Evolutionary conservation across 2,888 invertebrate genomes (phyloP), one percentile per base, ranked within the genome.

Genomic region (Acanthosepion pharaonis): DNA sequence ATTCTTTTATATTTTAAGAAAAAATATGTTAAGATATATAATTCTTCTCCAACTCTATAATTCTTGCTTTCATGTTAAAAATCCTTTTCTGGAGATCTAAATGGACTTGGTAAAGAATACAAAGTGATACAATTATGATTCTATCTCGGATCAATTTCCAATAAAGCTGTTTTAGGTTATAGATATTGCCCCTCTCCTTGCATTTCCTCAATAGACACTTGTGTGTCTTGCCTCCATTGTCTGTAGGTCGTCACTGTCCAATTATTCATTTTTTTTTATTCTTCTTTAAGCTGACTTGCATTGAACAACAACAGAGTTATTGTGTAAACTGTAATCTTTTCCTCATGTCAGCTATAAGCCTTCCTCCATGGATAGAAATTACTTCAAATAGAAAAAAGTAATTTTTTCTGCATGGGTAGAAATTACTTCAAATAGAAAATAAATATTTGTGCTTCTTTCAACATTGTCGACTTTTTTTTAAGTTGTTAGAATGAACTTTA

Each of bases 401-500:
- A 51, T 51, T 0, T 51, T 51, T 51, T 6, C 11, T 51, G 33
- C 6, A 51, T 6, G 51, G 23, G 5, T 64, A 64, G 64, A 25
- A 23, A 33, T 33, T 33, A 33, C 33, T 33, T 33, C 33, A 33
- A 2, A 64, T 5, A 59, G 18, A 64, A 20, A 25, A 64, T 5
- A 8, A 25, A 23, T 64, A 3, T 64, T 64, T 6, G 25, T 64
- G 6, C 64, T 51, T 51, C 51, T 51, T 51, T 51, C 51, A 6
- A 51, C 6, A 9, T 51, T 51, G 51, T 9, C 0, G 11, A 51
- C 42, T 42, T 42, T 42, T 42, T 42, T 42, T 42, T 42, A 42
- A 42, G 42, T 42, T 42, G 42, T 42, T 51, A 11, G 51, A 51
- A 51, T 11, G 51, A 51, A 96, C 91, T 96, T 97, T 95, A 95